Percentiles rank a stretch among this genome's conserved stretches.
Evolutionary conservation across 2,888 invertebrate genomes (phyloP).

Genomic region (Lordiphosa andalusiaca): DNA sequence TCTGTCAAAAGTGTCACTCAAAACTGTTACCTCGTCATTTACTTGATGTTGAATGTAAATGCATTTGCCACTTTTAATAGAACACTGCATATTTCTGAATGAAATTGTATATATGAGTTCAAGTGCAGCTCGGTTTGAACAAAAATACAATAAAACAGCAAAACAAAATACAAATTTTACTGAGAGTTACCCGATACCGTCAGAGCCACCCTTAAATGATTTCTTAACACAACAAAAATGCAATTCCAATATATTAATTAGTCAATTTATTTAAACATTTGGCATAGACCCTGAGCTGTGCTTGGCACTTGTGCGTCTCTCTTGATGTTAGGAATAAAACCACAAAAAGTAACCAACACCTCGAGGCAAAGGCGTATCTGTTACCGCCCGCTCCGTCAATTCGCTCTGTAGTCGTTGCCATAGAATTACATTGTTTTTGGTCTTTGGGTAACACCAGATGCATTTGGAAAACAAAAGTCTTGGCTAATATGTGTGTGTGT

Average conservation of each 20-base stretch:
- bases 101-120: constrained; percentile 48
- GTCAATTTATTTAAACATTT: not conserved
- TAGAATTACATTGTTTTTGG: constrained; percentile 4
- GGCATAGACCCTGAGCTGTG: constrained; percentile 7
- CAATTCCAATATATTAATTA: too few relatives aligned
- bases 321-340: constrained; percentile 38
- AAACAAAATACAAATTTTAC: constrained; percentile 3
- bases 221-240: not conserved
- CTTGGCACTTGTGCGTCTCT: constrained; percentile 1
- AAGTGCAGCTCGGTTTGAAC: constrained; percentile 38
- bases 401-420: not conserved
- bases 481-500: not conserved
- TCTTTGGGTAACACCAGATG: constrained; percentile 59
- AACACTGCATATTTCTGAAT: constrained; percentile 5
- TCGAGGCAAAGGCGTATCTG: constrained; percentile 44
- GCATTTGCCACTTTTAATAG: too few relatives aligned
- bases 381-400: constrained; percentile 17
- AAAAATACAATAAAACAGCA: constrained; percentile 9
- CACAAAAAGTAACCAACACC: constrained; percentile 55
- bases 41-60: too few relatives aligned
- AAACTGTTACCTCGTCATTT: too few relatives aligned
- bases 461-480: constrained; percentile 37
- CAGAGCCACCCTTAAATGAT: not conserved
- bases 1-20: too few relatives aligned
- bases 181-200: constrained; percentile 14